Conservation (phyloP, 2,888 invertebrate genomes). For the Rhorus exstirpatorius region DNA sequence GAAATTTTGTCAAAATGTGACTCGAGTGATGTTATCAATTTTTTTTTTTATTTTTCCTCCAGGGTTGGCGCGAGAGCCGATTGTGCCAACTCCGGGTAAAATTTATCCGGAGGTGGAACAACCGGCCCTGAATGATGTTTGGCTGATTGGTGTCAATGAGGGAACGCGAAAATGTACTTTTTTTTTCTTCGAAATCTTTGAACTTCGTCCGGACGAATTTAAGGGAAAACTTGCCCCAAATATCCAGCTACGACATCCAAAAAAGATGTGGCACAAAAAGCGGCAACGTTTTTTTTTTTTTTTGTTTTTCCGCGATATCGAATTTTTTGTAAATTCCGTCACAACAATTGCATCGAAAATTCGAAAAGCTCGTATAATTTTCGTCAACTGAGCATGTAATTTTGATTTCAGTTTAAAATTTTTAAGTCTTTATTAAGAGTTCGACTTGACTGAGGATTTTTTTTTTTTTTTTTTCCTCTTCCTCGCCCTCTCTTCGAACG, state of each 20-base stretch:
- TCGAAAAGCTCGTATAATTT: no score
- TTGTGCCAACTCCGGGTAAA: no score
- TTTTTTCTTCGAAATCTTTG: background rate
- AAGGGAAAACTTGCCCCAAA: background rate
- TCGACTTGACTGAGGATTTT: no score
- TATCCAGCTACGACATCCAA: background rate
- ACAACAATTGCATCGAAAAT: no score
- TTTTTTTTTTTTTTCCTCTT: background rate
- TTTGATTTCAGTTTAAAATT: no score
- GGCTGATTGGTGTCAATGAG: background rate
- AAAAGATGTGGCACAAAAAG: background rate
- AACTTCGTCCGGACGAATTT: background rate
- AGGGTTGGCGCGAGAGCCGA: slow-evolving; percentile 22
- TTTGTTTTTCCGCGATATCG: no score
- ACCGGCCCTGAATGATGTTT: slow-evolving; percentile 34
- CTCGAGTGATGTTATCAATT: background rate
- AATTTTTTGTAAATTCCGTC: no score
- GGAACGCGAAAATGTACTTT: background rate
- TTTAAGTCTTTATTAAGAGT: no score
- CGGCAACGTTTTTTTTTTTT: no score
- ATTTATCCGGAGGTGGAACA: no score
- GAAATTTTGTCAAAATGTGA: background rate
- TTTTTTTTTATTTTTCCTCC: background rate
- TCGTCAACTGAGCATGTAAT: no score
- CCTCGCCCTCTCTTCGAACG: no score